phyloP scores from a whole-genome alignment of 2,888 invertebrate species.

The Drosophila bunnanda region DNA sequence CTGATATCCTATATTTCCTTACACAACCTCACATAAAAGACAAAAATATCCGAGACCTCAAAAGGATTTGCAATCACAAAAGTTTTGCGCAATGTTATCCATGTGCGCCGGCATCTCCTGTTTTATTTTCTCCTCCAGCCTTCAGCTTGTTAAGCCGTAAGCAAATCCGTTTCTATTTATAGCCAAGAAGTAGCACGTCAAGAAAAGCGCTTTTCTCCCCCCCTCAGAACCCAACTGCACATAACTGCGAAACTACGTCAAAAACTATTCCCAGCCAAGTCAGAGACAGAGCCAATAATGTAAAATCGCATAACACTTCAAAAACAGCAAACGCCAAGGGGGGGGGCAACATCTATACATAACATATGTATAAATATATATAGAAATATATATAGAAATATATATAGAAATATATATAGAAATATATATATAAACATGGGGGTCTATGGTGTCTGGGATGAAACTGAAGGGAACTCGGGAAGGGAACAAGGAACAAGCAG shows the following conservation, averaged over 20 bases:
- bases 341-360: slow-evolving; percentile 4
- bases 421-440: not conserved
- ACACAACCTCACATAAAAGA: slow-evolving; percentile 8
- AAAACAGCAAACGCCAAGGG: slow-evolving; percentile 41
- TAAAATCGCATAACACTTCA: slow-evolving; percentile 78
- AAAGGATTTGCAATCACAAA: slow-evolving; percentile 31
- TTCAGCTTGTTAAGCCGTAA: slow-evolving; percentile 34
- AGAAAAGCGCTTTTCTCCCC: slow-evolving; percentile 34
- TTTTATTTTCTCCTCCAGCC: slow-evolving; percentile 2
- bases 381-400: not conserved
- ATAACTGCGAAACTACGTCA: slow-evolving; percentile 38
- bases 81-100: slow-evolving; percentile 15
- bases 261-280: slow-evolving; percentile 39
- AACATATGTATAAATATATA: not conserved
- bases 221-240: slow-evolving; percentile 18
- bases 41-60: slow-evolving; percentile 16
- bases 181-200: slow-evolving; percentile 44
- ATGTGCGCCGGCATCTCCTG: slow-evolving; percentile 11
- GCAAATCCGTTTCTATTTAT: slow-evolving; percentile 49
- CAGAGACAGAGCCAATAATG: slow-evolving; percentile 70
- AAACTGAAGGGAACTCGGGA: slow-evolving; percentile 1
- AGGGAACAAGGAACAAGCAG: not conserved
- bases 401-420: not conserved
- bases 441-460: slow-evolving; percentile 9
- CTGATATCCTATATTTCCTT: not conserved